Evolutionary conservation across 2,888 invertebrate species (phyloP).

Genomic region (Phytoseiulus persimilis): DNA sequence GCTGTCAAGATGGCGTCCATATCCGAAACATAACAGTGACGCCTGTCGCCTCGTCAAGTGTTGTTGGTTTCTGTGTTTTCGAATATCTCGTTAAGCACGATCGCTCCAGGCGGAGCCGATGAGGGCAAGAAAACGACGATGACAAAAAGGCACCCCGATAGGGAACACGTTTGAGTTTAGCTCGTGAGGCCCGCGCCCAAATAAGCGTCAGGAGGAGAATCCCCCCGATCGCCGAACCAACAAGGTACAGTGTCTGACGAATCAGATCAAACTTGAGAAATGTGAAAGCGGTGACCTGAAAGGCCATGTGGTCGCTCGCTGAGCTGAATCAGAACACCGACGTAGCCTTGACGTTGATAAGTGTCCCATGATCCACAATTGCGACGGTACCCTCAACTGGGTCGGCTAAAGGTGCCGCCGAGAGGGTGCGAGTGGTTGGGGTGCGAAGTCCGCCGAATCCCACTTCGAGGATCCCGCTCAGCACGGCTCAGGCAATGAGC

Average conservation of each 20-base stretch:
- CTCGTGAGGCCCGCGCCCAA: neutral
- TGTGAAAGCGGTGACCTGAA: neutral
- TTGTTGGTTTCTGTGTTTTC: neutral
- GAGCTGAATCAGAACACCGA: neutral
- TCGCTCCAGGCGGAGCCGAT: neutral
- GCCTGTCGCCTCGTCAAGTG: neutral
- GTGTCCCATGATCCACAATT: neutral
- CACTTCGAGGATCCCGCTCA: neutral
- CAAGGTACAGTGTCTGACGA: neutral
- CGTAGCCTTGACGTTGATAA: neutral
- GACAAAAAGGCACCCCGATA: neutral
- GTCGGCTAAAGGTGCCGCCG: neutral
- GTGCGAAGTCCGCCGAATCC: neutral
- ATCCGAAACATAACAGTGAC: neutral
- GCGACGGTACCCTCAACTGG: neutral
- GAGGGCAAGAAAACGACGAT: neutral
- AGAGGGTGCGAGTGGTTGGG: neutral
- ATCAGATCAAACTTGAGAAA: neutral
- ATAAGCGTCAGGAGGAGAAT: neutral
- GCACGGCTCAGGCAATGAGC: neutral
- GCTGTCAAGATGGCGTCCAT: constrained; percentile 32
- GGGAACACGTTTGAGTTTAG: neutral
- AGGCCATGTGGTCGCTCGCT: neutral
- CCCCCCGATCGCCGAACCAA: neutral
- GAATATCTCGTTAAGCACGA: neutral